These are phyloP conservation scores for Hydrolagus affinis DNA, from an alignment of 2,113 vertebrate genomes.

Conservation along the genomic window DNA sequence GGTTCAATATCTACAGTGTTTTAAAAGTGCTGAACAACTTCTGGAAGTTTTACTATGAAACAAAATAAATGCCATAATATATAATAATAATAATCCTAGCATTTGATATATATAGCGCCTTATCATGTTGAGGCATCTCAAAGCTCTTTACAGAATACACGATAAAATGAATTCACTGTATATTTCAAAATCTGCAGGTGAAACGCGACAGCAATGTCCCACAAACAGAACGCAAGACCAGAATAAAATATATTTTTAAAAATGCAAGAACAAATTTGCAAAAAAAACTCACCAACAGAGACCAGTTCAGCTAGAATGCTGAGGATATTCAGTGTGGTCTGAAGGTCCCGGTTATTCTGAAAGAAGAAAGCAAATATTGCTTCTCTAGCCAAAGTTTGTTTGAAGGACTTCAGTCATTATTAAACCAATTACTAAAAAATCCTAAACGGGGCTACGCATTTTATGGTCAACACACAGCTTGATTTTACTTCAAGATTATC, in stretches of 20 bases:
- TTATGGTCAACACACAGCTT: background rate
- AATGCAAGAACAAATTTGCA: slow-evolving; percentile 24
- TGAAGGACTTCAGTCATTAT: background rate
- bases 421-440: background rate
- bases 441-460: background rate
- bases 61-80: background rate
- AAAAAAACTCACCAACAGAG: slow-evolving; percentile 68
- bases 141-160: no score
- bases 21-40: background rate
- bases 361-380: slow-evolving; percentile 44
- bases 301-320: slow-evolving; percentile 84
- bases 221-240: no score
- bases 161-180: no score
- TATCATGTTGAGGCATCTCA: no score
- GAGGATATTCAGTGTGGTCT: slow-evolving; percentile 80
- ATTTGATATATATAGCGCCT: no score
- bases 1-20: background rate
- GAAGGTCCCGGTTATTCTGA: slow-evolving; percentile 82
- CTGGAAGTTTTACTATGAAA: background rate
- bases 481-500: background rate
- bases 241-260: no score
- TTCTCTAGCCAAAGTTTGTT: background rate
- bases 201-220: no score
- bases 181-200: no score
- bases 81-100: no score